These are phyloP conservation scores for Sesamia inferens DNA, from an alignment of 2,888 invertebrate species.

Conservation along the genomic window DNA sequence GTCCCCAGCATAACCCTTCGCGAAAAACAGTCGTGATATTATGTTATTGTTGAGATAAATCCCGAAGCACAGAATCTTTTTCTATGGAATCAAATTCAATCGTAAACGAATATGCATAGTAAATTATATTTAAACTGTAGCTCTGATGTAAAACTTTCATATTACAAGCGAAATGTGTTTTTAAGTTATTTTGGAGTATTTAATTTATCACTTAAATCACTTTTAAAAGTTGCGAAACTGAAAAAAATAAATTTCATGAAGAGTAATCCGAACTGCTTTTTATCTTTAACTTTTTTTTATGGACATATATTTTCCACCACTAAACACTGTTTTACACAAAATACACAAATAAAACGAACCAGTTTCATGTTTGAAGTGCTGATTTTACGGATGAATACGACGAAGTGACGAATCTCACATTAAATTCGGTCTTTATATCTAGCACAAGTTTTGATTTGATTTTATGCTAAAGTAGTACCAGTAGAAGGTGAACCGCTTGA, in stretches of 20 bases:
- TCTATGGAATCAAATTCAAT: too few relatives aligned
- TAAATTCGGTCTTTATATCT: conserved; percentile 71
- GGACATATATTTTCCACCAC: conserved; percentile 30
- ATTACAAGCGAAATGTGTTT: background rate
- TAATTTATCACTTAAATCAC: conserved; percentile 16
- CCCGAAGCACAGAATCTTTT: background rate
- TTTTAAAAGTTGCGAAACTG: background rate
- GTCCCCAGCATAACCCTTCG: background rate
- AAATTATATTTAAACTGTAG: background rate
- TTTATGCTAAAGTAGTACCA: conserved; percentile 53
- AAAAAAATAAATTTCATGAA: background rate
- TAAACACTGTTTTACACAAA: conserved; percentile 53
- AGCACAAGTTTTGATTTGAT: conserved; percentile 60
- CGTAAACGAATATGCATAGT: background rate
- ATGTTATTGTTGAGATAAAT: background rate
- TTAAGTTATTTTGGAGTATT: background rate
- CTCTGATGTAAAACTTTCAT: background rate
- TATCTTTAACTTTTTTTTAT: background rate
- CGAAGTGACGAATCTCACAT: conserved; percentile 66
- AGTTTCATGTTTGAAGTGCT: conserved; percentile 73
- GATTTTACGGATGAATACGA: conserved; percentile 62
- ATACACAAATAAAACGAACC: conserved; percentile 68
- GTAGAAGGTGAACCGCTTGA: conserved; percentile 77
- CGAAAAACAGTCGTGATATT: background rate
- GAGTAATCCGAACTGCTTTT: conserved; percentile 12